These are phyloP conservation scores for Polia nebulosa DNA, from an alignment of 2,888 invertebrate genomes.

Conservation along the genomic window DNA sequence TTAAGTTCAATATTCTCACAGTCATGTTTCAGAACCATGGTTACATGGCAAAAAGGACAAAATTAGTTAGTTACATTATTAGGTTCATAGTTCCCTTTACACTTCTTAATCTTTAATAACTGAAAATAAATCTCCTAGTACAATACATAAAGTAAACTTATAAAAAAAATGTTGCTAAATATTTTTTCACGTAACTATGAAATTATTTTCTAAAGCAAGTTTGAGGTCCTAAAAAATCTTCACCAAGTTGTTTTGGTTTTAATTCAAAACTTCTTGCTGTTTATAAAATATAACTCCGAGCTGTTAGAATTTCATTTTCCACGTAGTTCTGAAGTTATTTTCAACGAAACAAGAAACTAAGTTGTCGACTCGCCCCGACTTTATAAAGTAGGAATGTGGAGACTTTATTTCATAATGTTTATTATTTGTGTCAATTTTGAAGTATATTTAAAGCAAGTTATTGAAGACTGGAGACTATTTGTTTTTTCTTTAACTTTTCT, in stretches of 20 bases:
- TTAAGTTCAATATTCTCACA: no score
- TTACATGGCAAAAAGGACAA: no score
- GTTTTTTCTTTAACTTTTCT: slow-evolving; percentile 10
- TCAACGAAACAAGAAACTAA: slow-evolving; percentile 47
- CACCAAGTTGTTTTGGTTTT: slow-evolving; percentile 36
- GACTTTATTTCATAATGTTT: slow-evolving; percentile 42
- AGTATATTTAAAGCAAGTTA: slow-evolving; percentile 24
- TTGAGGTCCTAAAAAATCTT: slow-evolving; percentile 29
- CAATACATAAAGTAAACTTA: slow-evolving; percentile 5
- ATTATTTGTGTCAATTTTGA: slow-evolving; percentile 26
- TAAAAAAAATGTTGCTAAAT: not conserved
- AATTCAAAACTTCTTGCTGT: slow-evolving; percentile 45
- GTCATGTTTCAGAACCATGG: no score
- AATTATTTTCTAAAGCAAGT: slow-evolving; percentile 17
- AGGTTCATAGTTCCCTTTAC: no score
- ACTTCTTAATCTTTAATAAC: no score
- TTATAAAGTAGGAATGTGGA: slow-evolving; percentile 45
- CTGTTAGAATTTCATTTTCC: slow-evolving; percentile 56
- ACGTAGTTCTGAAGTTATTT: slow-evolving; percentile 51
- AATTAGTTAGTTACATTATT: no score
- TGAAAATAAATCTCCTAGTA: no score
- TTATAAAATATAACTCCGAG: slow-evolving; percentile 45
- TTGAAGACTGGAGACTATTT: slow-evolving; percentile 22
- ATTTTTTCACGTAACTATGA: slow-evolving; percentile 12
- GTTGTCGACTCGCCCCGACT: slow-evolving; percentile 32